Base-by-base conservation (phyloP, 1,140 invertebrate species). In the Drosophila mauritiana region DNA sequence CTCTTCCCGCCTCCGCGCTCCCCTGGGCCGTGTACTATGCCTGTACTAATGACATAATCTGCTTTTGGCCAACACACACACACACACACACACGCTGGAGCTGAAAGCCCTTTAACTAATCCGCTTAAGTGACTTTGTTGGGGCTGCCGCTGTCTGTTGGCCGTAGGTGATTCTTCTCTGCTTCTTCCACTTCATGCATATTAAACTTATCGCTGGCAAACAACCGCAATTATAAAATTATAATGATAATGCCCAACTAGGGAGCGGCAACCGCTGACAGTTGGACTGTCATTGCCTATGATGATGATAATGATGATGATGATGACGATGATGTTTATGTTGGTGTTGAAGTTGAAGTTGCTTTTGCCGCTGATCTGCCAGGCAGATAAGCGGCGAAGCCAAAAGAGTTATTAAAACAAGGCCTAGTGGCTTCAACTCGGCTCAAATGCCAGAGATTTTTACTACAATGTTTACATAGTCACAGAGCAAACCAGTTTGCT, bases 141-240 rank as follows among this genome's bases (percentile, higher is more conserved):
- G 58, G 25, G 46, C 17, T 52, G 34, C 45, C 52, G 40, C 13
- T 69, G 75, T 36, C 8, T 69, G 78, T 45, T 70, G 53, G 46
- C 39, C 53, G 63, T 59, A 64, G 69, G n/a, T 53, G 58, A 25
- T 73, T 56, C 65, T 74, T 55, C 36, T 37, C 53, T 34, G 40
- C 42, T 22, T 39, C 37, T 39, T 22, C 36, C 64, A 39, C 55
- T 72, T 83, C 79, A 64, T 80, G 83, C 84, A 88, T 88, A 89
- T 88, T 89, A 83, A 88, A 84, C 77, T 89, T 89, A 89, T 89
- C 85, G 77, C 80, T 34, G 63, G 84, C 72, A 88, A 63, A 84
- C 84, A 84, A 89, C 77, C 84, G 84, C 84, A 89, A 89, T 89
- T 89, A 89, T 89, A 89, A 89, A 89, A 89, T 89, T 89, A 89